Evolutionary conservation across 1,140 invertebrate species (phyloP).

Genomic region (Elymnias hypermnestra): DNA sequence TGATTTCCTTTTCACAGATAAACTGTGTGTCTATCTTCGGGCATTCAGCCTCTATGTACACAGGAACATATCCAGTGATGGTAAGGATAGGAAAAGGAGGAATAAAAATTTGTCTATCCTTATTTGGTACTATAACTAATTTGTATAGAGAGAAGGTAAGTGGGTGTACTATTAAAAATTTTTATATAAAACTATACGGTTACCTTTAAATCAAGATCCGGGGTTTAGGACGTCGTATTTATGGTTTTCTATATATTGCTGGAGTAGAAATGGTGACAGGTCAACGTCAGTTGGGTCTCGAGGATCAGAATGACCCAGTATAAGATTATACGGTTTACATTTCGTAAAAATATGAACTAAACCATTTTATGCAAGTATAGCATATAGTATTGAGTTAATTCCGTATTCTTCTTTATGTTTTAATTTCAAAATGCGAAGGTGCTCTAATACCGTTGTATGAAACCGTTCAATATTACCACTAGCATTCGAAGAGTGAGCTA

Average conservation of each 20-base stretch:
- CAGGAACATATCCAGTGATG: no score
- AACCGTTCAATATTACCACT: slow-evolving; percentile 28
- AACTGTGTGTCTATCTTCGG: no score
- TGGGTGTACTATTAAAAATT: no score
- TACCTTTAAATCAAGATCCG: no score
- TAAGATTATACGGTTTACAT: slow-evolving; percentile 23
- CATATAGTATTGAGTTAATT: slow-evolving; percentile 22
- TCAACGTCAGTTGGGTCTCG: slow-evolving; percentile 21
- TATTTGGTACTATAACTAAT: no score
- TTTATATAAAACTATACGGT: no score
- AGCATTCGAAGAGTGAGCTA: slow-evolving; percentile 21
- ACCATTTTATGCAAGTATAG: slow-evolving; percentile 26
- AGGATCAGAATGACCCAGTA: slow-evolving; percentile 28
- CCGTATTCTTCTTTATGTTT: slow-evolving; percentile 17
- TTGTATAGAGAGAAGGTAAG: no score
- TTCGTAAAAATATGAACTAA: slow-evolving; percentile 16
- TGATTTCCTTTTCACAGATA: no score
- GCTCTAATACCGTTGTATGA: slow-evolving; percentile 27
- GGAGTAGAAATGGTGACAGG: slow-evolving; percentile 18
- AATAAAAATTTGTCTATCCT: no score
- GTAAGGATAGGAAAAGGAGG: no score
- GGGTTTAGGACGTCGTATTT: no score
- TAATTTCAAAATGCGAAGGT: slow-evolving; percentile 24
- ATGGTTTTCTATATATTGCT: slow-evolving; percentile 21
- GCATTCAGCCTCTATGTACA: no score